These are phyloP conservation scores for Endotricha flammealis DNA, from an alignment of 2,888 invertebrate species.

Conservation along the genomic window DNA sequence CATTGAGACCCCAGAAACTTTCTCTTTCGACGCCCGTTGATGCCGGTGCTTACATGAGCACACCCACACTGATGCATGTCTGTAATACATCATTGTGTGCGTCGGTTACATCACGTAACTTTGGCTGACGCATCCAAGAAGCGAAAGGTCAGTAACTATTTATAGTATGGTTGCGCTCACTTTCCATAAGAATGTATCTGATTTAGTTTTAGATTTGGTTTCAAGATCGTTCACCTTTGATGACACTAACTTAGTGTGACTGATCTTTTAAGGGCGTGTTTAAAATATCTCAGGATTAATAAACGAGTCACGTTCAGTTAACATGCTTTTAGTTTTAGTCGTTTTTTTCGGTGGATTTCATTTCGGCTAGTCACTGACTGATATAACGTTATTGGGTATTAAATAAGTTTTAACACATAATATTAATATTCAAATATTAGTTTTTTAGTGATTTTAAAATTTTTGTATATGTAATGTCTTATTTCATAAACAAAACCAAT, in stretches of 20 bases:
- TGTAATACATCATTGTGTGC: constrained; percentile 26
- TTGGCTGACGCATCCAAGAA: constrained; percentile 65
- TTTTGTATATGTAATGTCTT: too few species aligned
- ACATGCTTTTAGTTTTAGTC: not conserved
- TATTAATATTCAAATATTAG: too few species aligned
- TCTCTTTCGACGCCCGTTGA: constrained; percentile 64
- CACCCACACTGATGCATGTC: constrained; percentile 36
- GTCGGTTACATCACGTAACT: constrained; percentile 61
- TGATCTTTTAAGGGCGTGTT: not conserved
- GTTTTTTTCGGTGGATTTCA: not conserved
- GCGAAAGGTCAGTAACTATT: constrained; percentile 71
- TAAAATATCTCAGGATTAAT: not conserved
- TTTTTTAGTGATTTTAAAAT: too few species aligned
- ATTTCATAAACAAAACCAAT: too few species aligned
- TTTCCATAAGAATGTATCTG: constrained; percentile 57
- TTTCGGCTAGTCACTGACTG: too few species aligned
- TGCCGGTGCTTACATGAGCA: constrained; percentile 31
- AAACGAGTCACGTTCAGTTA: not conserved
- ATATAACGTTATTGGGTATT: too few species aligned
- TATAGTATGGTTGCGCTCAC: constrained; percentile 54
- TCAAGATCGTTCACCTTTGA: constrained; percentile 44
- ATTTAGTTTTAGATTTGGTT: constrained; percentile 38
- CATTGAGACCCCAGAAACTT: constrained; percentile 61
- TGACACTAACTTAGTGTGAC: constrained; percentile 16
- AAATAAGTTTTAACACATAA: too few species aligned